Evolutionary conservation across 2,888 invertebrate genomes (phyloP), one percentile per base, ranked within the genome.

Genomic region (Caenorhabditis sp.): DNA sequence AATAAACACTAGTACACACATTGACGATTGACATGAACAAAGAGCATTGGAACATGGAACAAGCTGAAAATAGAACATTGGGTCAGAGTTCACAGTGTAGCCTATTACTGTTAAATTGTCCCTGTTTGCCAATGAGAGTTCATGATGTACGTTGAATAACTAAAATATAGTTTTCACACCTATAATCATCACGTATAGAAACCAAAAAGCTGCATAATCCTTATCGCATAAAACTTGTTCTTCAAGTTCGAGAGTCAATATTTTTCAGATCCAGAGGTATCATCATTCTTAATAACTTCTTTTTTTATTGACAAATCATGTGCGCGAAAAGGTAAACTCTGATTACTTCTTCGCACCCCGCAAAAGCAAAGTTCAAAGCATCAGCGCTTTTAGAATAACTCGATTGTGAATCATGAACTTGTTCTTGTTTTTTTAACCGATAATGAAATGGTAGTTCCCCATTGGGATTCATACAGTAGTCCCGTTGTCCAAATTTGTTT

Each of bases 321-420:
- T 56, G 73, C 47, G 80, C 80, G 74, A 75, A 70, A 69, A 70
- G 51, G 81, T 81, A 70, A 81, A 81, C 81, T 75, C 49, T 24
- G n/a, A 49, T 44, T 61, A 59, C 22, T 22, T 19, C 22, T 38
- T 51, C 59, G 28, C 51, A 22, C 31, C 24, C 59, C 61, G 63
- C 63, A 49, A 77, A 77, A 59, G 80, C 80, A 80, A 74, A 81
- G 81, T 81, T 81, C 70, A 81, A 81, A 81, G 81, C 81, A 81
- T 81, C 75, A 81, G 64, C 14, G 38, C 47, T 70, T 61, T 66
- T 35, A 24, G 38, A 68, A 16, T 70, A 38, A 10, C 2, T 38
- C 12, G 12, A 35, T 10, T 10, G 69, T 38, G 69, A 68, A 38
- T 76, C 77, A 63, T 61, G 24, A 66, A 35, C n/a, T 16, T 44